These are phyloP conservation scores for Pelecanus crispus DNA, from an alignment of 2,113 vertebrate genomes.

Conservation along the genomic window DNA sequence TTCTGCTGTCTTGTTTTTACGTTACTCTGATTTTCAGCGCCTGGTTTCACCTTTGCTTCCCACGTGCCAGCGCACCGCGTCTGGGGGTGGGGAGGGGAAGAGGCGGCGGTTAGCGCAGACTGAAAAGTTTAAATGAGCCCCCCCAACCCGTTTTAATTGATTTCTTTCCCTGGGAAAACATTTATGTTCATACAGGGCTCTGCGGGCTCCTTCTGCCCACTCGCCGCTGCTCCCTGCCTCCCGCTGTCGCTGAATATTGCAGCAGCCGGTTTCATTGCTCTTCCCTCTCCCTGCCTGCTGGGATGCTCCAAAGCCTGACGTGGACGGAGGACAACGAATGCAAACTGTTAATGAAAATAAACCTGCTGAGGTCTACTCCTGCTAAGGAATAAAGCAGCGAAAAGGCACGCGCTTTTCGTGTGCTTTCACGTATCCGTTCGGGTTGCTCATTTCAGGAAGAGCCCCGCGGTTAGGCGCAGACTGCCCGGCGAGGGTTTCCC, in stretches of 20 bases:
- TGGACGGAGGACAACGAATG: background rate
- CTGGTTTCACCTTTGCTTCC: background rate
- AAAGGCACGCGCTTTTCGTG: too few species aligned
- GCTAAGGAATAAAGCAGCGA: background rate
- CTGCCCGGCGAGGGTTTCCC: fast-evolving
- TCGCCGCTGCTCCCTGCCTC: background rate
- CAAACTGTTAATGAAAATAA: background rate
- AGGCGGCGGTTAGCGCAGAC: background rate
- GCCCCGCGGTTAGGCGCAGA: fast-evolving
- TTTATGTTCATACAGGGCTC: background rate
- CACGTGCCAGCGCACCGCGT: fast-evolving
- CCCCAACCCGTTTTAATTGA: background rate
- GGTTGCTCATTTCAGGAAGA: background rate
- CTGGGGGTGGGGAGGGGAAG: background rate
- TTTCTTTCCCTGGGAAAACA: background rate
- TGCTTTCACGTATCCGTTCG: fast-evolving
- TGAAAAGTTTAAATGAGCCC: background rate
- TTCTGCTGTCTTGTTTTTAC: background rate
- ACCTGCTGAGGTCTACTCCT: background rate
- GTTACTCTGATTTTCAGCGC: fast-evolving
- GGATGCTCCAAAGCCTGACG: background rate
- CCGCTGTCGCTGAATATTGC: background rate
- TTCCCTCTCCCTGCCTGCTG: background rate
- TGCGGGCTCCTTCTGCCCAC: background rate
- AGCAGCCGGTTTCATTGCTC: background rate